Conservation (phyloP, 2,113 vertebrate genomes). For the Mustela nigripes region DNA sequence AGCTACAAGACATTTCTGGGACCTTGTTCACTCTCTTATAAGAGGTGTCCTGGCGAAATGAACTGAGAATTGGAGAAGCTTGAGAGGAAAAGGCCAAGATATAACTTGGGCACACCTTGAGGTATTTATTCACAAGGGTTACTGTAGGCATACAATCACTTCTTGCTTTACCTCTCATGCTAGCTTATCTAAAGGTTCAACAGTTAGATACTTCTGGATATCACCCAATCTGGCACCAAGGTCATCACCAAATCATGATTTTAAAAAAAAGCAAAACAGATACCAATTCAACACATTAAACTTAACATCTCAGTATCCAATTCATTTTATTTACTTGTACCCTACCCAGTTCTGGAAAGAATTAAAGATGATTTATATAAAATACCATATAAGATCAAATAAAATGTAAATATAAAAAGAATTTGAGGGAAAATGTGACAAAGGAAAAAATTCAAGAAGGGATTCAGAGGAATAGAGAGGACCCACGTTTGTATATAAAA, state of each 20-base stretch:
- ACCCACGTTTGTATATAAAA: slow-evolving; percentile 5
- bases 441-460: slow-evolving; percentile 7
- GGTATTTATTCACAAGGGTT: neutral
- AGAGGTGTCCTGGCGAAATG: slow-evolving; percentile 34
- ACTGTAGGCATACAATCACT: neutral
- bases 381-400: neutral
- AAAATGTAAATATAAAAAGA: slow-evolving; percentile 40
- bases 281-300: slow-evolving; percentile 30
- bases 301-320: slow-evolving; percentile 50
- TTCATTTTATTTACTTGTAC: slow-evolving; percentile 4
- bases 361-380: slow-evolving; percentile 30
- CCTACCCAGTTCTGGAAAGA: slow-evolving; percentile 3
- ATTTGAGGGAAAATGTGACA: slow-evolving; percentile 51
- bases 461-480: neutral
- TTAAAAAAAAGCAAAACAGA: neutral
- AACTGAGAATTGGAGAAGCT: neutral
- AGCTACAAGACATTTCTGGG: neutral
- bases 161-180: slow-evolving; percentile 23
- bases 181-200: slow-evolving; percentile 31
- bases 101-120: neutral
- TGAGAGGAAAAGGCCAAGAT: slow-evolving; percentile 1
- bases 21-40: neutral
- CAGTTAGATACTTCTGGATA: neutral
- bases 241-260: slow-evolving; percentile 9
- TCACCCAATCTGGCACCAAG: neutral